These are phyloP conservation scores for Megaceryle maxima DNA, from an alignment of 2,113 vertebrate species.

Conservation along the genomic window DNA sequence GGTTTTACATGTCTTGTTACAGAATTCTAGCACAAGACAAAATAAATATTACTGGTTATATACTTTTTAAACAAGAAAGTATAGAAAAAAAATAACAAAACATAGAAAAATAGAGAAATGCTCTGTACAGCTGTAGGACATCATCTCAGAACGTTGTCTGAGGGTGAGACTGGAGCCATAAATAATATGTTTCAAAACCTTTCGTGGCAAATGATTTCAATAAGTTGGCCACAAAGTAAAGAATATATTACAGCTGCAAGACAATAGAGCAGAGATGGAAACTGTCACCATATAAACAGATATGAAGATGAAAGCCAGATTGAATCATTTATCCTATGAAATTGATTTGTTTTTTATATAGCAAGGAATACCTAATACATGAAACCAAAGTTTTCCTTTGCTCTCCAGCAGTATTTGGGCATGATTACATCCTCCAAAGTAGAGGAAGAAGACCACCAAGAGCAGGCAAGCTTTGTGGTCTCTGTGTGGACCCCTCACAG, in stretches of 20 bases:
- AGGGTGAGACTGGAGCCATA: background rate
- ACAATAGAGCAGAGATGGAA: background rate
- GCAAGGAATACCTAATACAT: background rate
- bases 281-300: background rate
- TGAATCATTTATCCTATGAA: background rate
- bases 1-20: background rate
- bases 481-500: background rate
- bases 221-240: background rate
- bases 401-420: background rate
- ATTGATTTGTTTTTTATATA: background rate
- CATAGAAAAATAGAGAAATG: background rate
- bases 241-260: background rate
- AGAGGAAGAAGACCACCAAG: background rate
- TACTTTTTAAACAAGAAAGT: background rate
- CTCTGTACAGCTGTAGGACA: background rate
- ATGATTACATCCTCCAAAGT: background rate
- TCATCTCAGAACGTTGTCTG: background rate
- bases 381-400: background rate
- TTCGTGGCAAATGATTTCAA: slow-evolving; percentile 11
- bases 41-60: background rate
- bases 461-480: background rate
- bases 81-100: background rate
- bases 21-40: background rate
- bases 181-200: slow-evolving; percentile 6
- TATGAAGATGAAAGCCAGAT: background rate